Conservation (phyloP, 2,113 vertebrate species). For the Pelecanus crispus region DNA sequence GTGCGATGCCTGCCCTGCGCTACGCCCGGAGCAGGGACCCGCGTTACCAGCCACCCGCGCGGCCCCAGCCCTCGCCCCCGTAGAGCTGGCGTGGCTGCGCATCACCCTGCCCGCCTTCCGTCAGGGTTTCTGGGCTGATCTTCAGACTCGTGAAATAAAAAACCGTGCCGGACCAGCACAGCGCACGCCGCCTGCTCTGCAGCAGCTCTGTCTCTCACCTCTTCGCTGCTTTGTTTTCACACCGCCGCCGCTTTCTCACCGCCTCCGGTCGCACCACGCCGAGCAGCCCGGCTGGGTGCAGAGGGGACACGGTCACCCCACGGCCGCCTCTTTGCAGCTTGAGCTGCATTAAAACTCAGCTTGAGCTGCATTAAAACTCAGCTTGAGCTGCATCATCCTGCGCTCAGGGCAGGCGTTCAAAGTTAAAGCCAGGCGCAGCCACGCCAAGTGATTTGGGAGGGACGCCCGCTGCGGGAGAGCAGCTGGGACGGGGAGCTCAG, state of each 20-base stretch:
- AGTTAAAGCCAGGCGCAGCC: background rate
- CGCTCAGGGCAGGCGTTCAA: background rate
- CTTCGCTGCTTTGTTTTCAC: background rate
- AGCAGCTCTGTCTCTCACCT: background rate
- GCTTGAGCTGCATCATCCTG: no score
- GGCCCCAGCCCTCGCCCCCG: background rate
- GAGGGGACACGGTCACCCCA: background rate
- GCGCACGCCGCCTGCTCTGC: background rate
- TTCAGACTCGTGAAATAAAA: background rate
- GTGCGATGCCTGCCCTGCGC: background rate
- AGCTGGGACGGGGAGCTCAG: background rate
- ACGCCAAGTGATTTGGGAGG: fast-evolving
- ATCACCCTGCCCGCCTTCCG: background rate
- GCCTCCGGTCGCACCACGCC: background rate
- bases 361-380: background rate
- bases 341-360: background rate
- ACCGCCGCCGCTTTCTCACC: background rate
- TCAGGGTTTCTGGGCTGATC: background rate
- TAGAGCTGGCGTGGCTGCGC: background rate
- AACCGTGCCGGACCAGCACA: background rate
- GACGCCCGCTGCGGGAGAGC: fast-evolving
- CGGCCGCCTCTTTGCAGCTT: background rate
- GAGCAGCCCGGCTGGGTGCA: background rate
- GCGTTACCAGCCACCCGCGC: fast-evolving
- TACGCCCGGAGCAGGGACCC: background rate